phyloP scores from a whole-genome alignment of 1,140 invertebrate species.

The Plutomurus gul region DNA sequence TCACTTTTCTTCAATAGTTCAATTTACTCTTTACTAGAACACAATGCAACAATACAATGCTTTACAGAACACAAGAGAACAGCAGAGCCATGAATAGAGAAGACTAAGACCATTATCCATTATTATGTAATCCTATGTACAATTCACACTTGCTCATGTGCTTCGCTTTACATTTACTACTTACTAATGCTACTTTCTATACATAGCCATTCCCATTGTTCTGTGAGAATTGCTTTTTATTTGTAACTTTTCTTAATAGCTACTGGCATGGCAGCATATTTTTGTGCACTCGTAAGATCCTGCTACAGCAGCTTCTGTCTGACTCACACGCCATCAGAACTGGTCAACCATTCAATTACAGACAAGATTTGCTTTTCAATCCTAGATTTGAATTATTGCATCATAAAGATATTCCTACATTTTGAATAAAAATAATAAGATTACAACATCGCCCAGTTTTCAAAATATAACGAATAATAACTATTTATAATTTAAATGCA shows the following conservation, averaged over 20 bases:
- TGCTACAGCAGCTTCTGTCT: no score
- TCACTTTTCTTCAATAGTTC: constrained; percentile 22
- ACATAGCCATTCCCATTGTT: neutral
- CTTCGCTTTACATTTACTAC: neutral
- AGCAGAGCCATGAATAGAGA: constrained; percentile 1
- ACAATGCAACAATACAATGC: constrained; percentile 13
- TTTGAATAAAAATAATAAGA: no score
- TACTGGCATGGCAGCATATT: neutral
- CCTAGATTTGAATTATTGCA: no score
- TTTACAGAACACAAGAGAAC: neutral
- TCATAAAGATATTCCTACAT: no score
- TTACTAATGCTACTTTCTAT: neutral
- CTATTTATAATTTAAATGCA: no score
- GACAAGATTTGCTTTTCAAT: no score
- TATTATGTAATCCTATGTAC: constrained; percentile 27
- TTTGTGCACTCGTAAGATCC: no score
- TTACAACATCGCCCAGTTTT: no score
- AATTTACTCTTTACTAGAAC: constrained; percentile 23
- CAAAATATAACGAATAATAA: no score
- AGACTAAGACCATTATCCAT: constrained; percentile 28
- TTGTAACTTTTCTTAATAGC: constrained; percentile 5
- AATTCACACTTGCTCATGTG: constrained; percentile 26
- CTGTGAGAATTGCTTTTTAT: neutral
- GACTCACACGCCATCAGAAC: no score
- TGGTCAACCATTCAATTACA: no score